A percentile compares a stretch with the other conserved stretches of the same genome.
Evolutionary conservation across 2,797 vertebrate species (phyloP).

Genomic region (Pteronotus mesoamericanus): DNA sequence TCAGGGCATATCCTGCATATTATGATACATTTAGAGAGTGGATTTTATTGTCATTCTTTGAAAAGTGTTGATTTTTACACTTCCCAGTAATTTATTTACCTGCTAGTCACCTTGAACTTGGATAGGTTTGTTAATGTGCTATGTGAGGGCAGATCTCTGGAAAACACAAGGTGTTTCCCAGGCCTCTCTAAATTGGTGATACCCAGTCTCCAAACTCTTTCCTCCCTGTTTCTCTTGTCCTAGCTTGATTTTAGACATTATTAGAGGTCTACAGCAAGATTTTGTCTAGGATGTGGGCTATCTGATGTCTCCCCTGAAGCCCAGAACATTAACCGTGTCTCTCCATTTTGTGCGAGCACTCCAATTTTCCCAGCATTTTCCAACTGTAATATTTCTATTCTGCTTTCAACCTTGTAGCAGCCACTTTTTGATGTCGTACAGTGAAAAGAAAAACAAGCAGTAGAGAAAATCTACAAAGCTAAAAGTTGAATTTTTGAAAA

Average conservation of each 20-base stretch:
- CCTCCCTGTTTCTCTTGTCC: neutral
- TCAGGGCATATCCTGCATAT: neutral
- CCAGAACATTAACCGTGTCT: neutral
- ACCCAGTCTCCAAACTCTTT: neutral
- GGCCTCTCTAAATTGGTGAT: neutral
- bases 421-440: neutral
- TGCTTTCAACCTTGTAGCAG: neutral
- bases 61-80: neutral
- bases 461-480: neutral
- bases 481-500: neutral
- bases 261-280: neutral
- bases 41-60: neutral
- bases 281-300: neutral
- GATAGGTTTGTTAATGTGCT: neutral
- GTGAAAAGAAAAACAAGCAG: neutral
- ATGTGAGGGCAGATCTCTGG: neutral
- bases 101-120: neutral
- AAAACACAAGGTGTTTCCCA: neutral
- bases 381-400: neutral
- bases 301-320: neutral
- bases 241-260: neutral
- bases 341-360: neutral
- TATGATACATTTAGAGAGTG: neutral
- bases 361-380: neutral
- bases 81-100: neutral